Percentiles rank a stretch among this genome's conserved stretches.
These are phyloP conservation scores for Eupithecia centaureata DNA, from an alignment of 2,888 invertebrate genomes.

Conservation along the genomic window DNA sequence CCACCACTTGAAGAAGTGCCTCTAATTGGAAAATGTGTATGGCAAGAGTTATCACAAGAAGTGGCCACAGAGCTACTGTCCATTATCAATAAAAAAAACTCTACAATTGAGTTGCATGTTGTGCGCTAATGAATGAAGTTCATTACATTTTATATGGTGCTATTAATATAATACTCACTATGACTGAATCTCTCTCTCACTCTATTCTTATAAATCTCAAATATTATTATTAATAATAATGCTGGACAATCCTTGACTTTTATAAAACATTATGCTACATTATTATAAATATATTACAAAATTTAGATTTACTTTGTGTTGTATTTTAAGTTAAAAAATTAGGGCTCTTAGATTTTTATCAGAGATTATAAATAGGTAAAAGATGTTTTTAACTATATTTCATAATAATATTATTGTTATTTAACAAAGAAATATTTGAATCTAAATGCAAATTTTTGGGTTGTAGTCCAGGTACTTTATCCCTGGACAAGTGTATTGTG, in stretches of 20 bases:
- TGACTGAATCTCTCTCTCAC: slow-evolving; percentile 33
- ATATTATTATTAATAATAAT: too few species aligned
- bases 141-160: slow-evolving; percentile 24
- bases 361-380: too few species aligned
- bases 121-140: slow-evolving; percentile 83
- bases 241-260: too few species aligned
- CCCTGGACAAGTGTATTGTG: neutral
- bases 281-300: too few species aligned
- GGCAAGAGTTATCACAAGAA: slow-evolving; percentile 91
- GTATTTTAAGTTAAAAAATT: neutral
- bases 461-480: neutral
- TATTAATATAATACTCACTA: slow-evolving; percentile 31
- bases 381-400: too few species aligned
- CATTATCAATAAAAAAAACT: slow-evolving; percentile 88
- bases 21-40: slow-evolving; percentile 93
- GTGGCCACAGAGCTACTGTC: slow-evolving; percentile 87
- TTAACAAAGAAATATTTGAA: neutral
- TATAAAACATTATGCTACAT: too few species aligned
- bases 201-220: slow-evolving; percentile 1
- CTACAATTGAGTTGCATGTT: slow-evolving; percentile 92
- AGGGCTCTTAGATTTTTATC: neutral
- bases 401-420: too few species aligned
- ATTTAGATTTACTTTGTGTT: neutral
- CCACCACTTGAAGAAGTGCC: slow-evolving; percentile 94
- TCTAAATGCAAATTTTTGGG: neutral